Conservation (phyloP, 1,140 invertebrate genomes). For the Drosophila lacertosa region DNA sequence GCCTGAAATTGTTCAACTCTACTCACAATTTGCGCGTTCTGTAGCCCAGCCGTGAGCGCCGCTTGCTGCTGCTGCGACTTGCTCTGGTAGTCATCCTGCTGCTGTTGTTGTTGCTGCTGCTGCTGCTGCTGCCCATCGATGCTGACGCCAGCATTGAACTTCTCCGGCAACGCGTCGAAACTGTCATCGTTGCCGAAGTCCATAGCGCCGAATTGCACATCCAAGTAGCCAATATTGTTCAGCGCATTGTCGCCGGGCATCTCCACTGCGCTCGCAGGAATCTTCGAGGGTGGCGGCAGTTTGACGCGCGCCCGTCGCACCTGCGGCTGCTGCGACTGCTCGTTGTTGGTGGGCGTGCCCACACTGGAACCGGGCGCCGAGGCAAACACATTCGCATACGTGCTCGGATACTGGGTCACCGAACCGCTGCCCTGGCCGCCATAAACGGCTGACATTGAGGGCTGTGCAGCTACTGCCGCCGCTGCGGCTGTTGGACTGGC, state of each 20-base stretch:
- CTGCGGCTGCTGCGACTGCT: slow-evolving; percentile 85
- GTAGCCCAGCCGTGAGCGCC: slow-evolving; percentile 68
- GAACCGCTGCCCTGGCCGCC: slow-evolving; percentile 22
- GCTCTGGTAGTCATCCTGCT: slow-evolving; percentile 76
- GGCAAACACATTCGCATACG: slow-evolving; percentile 78
- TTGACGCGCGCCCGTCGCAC: slow-evolving; percentile 90
- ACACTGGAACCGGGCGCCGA: slow-evolving; percentile 68
- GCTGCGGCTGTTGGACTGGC: slow-evolving; percentile 62
- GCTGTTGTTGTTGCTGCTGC: slow-evolving; percentile 69
- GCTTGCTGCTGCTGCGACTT: slow-evolving; percentile 75
- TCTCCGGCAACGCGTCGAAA: slow-evolving; percentile 85
- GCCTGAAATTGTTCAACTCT: neutral
- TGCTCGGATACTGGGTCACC: slow-evolving; percentile 58
- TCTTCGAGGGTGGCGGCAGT: slow-evolving; percentile 96
- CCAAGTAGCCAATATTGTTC: slow-evolving; percentile 90
- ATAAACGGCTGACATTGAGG: slow-evolving; percentile 39
- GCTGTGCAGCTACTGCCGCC: slow-evolving; percentile 39
- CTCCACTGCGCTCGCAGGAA: slow-evolving; percentile 96
- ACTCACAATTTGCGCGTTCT: slow-evolving; percentile 80
- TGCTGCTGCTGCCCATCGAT: slow-evolving; percentile 72
- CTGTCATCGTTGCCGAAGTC: slow-evolving; percentile 90
- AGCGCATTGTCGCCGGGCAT: slow-evolving; percentile 94
- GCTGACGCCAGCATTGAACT: slow-evolving; percentile 79
- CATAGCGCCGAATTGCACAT: slow-evolving; percentile 96
- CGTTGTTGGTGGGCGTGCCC: slow-evolving; percentile 51